Conservation (phyloP, 1,140 invertebrate species). For the Asobara japonica region DNA sequence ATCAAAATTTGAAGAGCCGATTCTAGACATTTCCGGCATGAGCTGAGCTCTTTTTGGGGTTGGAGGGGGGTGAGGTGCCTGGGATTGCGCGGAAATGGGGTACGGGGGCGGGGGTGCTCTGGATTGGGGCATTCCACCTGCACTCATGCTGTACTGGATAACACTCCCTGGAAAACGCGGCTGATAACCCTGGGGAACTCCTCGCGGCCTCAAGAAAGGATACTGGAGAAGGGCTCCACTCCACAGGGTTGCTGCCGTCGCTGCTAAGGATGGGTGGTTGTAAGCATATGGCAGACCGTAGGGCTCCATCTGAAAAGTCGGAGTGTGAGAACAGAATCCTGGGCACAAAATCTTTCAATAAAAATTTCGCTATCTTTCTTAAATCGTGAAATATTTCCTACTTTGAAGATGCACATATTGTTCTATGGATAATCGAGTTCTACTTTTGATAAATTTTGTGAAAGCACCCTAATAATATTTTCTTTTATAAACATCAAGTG, state of each 20-base stretch:
- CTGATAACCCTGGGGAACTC: slow-evolving; percentile 6
- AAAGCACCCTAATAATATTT: too few relatives aligned
- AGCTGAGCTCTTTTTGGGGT: neutral
- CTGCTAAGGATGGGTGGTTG: slow-evolving; percentile 33
- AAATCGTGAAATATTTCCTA: too few relatives aligned
- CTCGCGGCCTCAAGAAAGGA: slow-evolving; percentile 14
- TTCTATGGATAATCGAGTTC: too few relatives aligned
- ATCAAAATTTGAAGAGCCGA: neutral
- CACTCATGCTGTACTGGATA: neutral
- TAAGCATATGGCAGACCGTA: slow-evolving; percentile 42
- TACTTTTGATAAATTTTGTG: too few relatives aligned
- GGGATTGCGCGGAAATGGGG: neutral
- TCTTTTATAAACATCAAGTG: too few relatives aligned
- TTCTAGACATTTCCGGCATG: neutral
- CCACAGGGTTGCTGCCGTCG: slow-evolving; percentile 31
- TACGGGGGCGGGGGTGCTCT: neutral
- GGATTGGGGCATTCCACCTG: neutral
- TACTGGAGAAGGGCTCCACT: slow-evolving; percentile 29
- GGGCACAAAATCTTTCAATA: too few relatives aligned
- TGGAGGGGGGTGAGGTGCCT: neutral
- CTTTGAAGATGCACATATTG: too few relatives aligned
- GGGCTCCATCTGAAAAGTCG: slow-evolving; percentile 47
- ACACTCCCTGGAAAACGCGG: neutral
- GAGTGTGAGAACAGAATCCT: too few relatives aligned
- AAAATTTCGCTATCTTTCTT: too few relatives aligned